Base-by-base conservation (phyloP, 2,888 invertebrate genomes). In the Rhogogaster chlorosoma region DNA sequence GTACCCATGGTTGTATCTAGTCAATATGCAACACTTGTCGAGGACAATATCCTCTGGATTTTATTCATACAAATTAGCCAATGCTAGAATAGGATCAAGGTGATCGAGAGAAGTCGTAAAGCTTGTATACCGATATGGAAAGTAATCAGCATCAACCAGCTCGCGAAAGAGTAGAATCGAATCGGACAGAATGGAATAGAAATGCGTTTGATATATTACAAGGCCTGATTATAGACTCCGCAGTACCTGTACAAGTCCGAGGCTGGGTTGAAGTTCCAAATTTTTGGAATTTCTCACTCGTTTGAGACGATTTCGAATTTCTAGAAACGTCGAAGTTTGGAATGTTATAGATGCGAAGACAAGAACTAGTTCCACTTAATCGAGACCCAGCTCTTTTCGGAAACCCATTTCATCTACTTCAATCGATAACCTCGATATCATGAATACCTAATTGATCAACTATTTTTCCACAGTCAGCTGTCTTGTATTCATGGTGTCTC, bases 91-190 rank as follows among this genome's bases (percentile, higher is more conserved):
- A 57, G 49, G 29, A 61, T 57, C 80, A 22, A 80, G 22, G 38
- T 36, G 12, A 80, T 80, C 29, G 15, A 22, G 22, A 38, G 38
- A 22, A 36, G 10, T 80, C 12, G 36, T 38, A 38, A 61, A 22
- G 38, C 29, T 29, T 4, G 15, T 77, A 15, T 77, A 15, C 10
- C 29, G 26, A 53, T 77, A 77, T 49, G 77, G 77, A 77, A 77
- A 77, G 49, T 53, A 29, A 53, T 77, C 49, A 53, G 77, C 77
- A 10, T 49, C 77, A 7, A 29, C 18, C 45, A 18, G 9, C 9
- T 53, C 26, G 3, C 32, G 3, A 45, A 77, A 6, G 18, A 29
- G 32, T 32, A 67, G 29, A 26, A 26, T 61, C 10, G n/a, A n/a
- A n/a, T n/a, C n/a, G n/a, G n/a, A n/a, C n/a, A n/a, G n/a, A n/a